Conservation (phyloP, 2,888 invertebrate genomes). For the Nemotelus pantherinus region DNA sequence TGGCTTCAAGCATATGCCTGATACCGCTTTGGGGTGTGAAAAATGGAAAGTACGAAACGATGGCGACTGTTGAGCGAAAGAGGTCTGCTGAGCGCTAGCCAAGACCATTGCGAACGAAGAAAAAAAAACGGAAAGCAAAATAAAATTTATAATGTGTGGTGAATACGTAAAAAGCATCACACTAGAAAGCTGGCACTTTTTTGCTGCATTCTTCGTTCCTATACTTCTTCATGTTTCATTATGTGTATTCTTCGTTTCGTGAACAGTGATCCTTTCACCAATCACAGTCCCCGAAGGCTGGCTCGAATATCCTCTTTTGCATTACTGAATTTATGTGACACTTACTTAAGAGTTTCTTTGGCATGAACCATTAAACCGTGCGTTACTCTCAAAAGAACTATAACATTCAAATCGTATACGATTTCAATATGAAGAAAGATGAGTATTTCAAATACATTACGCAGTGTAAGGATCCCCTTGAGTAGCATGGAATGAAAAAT, state of each 20-base stretch:
- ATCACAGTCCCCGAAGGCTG: too few relatives aligned
- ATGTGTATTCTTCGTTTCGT: constrained; percentile 8
- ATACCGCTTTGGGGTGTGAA: constrained; percentile 27
- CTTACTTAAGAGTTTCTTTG: constrained; percentile 55
- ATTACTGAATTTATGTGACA: constrained; percentile 55
- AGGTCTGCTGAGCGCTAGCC: constrained; percentile 34
- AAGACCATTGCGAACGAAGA: constrained; percentile 4
- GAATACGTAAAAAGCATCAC: constrained; percentile 55
- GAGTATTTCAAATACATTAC: neutral
- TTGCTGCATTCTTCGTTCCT: neutral
- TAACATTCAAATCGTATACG: constrained; percentile 12
- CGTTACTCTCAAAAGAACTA: constrained; percentile 6
- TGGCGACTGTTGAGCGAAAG: constrained; percentile 22
- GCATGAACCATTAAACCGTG: constrained; percentile 54
- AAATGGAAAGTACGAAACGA: constrained; percentile 11
- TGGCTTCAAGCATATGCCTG: constrained; percentile 30
- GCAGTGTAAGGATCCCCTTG: too few relatives aligned
- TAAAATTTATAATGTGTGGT: constrained; percentile 56
- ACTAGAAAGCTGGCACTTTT: constrained; percentile 28
- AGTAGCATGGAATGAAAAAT: too few relatives aligned
- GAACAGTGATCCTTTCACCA: neutral
- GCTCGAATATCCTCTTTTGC: constrained; percentile 2
- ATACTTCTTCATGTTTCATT: neutral
- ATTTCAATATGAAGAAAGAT: neutral
- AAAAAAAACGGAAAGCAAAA: constrained; percentile 47